Conservation (phyloP, 2,113 vertebrate species). For the Anser brachyrhynchus region DNA sequence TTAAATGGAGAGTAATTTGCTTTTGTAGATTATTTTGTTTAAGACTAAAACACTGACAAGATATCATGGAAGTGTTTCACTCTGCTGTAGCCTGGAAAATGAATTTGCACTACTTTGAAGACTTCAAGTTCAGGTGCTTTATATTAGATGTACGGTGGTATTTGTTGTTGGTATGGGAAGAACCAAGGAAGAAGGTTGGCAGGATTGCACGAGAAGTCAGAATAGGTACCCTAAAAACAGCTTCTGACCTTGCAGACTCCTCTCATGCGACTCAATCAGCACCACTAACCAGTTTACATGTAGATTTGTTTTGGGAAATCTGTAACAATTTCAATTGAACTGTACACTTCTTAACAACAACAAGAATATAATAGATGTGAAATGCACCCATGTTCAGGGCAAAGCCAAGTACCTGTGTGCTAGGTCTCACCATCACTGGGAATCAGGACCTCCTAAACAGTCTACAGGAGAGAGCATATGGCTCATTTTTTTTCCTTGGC, state of each 20-base stretch:
- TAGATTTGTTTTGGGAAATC: neutral
- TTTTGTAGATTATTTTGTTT: neutral
- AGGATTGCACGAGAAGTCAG: accelerated
- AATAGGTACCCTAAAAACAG: accelerated
- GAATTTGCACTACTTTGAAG: neutral
- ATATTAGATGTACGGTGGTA: accelerated
- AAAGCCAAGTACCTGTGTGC: accelerated
- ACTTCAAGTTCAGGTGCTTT: neutral
- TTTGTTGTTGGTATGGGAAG: neutral
- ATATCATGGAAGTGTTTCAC: neutral
- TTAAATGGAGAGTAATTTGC: neutral
- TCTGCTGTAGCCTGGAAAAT: neutral
- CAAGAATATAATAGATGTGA: neutral
- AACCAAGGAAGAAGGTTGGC: neutral
- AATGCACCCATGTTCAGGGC: neutral
- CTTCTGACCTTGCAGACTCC: neutral
- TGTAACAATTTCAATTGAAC: neutral
- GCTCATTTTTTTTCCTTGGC: neutral
- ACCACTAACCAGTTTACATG: accelerated
- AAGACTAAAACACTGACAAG: neutral
- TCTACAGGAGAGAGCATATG: neutral
- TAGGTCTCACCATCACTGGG: neutral
- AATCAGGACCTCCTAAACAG: neutral
- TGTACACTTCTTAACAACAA: neutral
- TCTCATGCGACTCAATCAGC: neutral